Evolutionary conservation across 1,140 invertebrate species (phyloP).

Genomic region (Orussus abietinus): DNA sequence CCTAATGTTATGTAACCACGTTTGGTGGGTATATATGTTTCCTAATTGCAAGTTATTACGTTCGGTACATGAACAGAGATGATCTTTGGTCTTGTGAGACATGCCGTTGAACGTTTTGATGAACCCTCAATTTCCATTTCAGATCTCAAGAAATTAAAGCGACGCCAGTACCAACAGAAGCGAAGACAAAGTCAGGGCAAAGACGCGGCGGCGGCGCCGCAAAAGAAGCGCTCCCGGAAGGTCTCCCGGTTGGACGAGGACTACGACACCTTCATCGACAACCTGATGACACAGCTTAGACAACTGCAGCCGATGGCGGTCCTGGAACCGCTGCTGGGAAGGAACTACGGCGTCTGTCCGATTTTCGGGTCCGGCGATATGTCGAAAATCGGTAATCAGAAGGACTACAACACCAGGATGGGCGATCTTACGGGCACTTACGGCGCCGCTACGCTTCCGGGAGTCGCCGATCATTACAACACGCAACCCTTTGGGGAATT

Average conservation of each 20-base stretch:
- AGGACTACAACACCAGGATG: conserved; percentile 65
- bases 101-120: too few relatives aligned
- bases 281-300: conserved; percentile 78
- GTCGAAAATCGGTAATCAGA: conserved; percentile 63
- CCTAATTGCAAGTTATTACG: too few relatives aligned
- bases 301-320: conserved; percentile 81
- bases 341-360: conserved; percentile 77
- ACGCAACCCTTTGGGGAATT: conserved; percentile 78
- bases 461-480: conserved; percentile 74
- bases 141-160: conserved; percentile 75
- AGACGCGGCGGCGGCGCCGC: conserved; percentile 53
- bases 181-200: conserved; percentile 64
- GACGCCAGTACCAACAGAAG: conserved; percentile 81
- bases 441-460: conserved; percentile 68
- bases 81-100: not conserved
- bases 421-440: conserved; percentile 76
- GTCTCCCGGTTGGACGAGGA: conserved; percentile 85
- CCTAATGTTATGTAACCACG: too few relatives aligned
- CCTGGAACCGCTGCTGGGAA: conserved; percentile 79
- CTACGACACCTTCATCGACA: conserved; percentile 86
- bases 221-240: conserved; percentile 80
- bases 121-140: conserved; percentile 1
- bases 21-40: too few relatives aligned
- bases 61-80: conserved; percentile 1
- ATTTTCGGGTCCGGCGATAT: conserved; percentile 78